A percentile compares a stretch with the other conserved stretches of the same genome.
phyloP scores from a whole-genome alignment of 2,888 invertebrate species.

The Hermaeophaga mercurialis region DNA sequence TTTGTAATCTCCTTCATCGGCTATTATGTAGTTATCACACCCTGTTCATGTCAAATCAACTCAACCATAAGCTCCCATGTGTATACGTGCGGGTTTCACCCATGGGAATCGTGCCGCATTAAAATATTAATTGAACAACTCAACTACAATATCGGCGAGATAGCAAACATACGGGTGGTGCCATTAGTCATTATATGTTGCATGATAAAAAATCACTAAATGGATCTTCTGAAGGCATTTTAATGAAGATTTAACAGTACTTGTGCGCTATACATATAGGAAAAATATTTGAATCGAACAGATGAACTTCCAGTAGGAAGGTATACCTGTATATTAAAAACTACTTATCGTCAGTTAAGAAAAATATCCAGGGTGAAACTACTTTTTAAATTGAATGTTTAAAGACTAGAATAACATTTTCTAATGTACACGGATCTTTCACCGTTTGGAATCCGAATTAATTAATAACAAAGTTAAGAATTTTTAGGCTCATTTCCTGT shows the following conservation, averaged over 20 bases:
- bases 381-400: too few relatives aligned
- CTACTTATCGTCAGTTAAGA: too few relatives aligned
- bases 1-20: constrained; percentile 27
- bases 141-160: constrained; percentile 20
- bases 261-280: too few relatives aligned
- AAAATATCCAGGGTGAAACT: too few relatives aligned
- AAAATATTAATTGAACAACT: constrained; percentile 31
- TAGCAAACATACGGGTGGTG: constrained; percentile 17
- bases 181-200: constrained; percentile 4
- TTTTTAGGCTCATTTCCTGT: too few relatives aligned
- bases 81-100: constrained; percentile 28
- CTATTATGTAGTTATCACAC: constrained; percentile 44
- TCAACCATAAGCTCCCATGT: constrained; percentile 34
- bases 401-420: too few relatives aligned
- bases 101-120: constrained; percentile 28
- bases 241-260: constrained; percentile 5
- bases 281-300: too few relatives aligned
- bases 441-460: too few relatives aligned
- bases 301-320: too few relatives aligned
- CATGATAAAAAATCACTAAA: constrained; percentile 8
- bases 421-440: too few relatives aligned
- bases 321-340: too few relatives aligned
- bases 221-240: neutral
- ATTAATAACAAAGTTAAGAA: too few relatives aligned
- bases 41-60: constrained; percentile 42